Percentiles rank a stretch among this genome's conserved stretches.
Evolutionary conservation across 1,140 invertebrate genomes (phyloP).

Genomic region (Zaprionus camerounensis): DNA sequence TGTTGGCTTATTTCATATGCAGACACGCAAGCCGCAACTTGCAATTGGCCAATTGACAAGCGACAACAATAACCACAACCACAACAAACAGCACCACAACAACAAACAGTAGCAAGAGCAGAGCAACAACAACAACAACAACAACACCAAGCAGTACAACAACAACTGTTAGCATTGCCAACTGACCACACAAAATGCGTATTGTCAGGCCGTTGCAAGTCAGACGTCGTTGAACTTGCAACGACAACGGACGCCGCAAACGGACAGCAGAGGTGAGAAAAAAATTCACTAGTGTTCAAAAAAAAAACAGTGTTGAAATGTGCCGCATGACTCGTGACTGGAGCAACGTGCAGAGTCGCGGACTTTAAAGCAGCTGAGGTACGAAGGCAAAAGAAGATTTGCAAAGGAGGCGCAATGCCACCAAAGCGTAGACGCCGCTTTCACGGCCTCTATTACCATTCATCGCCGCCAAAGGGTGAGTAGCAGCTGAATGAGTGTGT

Average conservation of each 20-base stretch:
- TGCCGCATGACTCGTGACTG: slow-evolving; percentile 52
- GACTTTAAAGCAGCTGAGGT: slow-evolving; percentile 42
- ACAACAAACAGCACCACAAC: slow-evolving; percentile 10
- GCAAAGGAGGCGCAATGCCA: slow-evolving; percentile 59
- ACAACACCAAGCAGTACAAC: neutral
- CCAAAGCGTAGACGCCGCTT: slow-evolving; percentile 78
- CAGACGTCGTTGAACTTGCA: slow-evolving; percentile 74
- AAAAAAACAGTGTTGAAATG: slow-evolving; percentile 46
- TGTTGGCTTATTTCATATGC: slow-evolving; percentile 32
- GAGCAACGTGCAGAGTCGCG: slow-evolving; percentile 61
- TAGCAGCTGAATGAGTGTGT: neutral
- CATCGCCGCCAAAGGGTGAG: slow-evolving; percentile 86
- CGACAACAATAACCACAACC: neutral
- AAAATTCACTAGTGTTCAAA: neutral
- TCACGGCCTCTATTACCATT: slow-evolving; percentile 86
- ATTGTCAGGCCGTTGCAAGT: slow-evolving; percentile 32
- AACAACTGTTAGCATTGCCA: slow-evolving; percentile 2
- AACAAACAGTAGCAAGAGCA: neutral
- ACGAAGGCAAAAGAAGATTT: neutral
- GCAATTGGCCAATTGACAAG: slow-evolving; percentile 6
- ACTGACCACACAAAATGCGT: slow-evolving; percentile 20
- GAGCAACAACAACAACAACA: neutral
- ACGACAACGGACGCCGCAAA: slow-evolving; percentile 44
- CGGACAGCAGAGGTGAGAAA: neutral
- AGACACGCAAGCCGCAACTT: slow-evolving; percentile 31